These are phyloP conservation scores for Pogona vitticeps DNA, from an alignment of 2,113 vertebrate genomes.

Conservation along the genomic window DNA sequence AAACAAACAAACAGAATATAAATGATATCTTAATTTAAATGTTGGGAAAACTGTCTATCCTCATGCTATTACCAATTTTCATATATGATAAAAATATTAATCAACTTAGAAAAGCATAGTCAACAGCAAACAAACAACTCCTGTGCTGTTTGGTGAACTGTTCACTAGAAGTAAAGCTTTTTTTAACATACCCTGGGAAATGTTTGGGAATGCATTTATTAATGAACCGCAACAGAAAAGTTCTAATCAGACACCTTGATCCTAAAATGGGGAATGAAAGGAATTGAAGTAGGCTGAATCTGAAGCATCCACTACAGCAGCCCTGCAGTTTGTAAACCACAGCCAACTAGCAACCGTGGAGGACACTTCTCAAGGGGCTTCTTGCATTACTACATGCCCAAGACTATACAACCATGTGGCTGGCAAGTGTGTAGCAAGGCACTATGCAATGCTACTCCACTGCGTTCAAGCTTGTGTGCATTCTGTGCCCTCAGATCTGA, in stretches of 20 bases:
- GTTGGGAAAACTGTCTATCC: neutral
- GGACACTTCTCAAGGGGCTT: neutral
- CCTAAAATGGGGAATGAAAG: neutral
- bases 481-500: no score
- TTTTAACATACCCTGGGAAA: conserved; percentile 13
- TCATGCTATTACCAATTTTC: neutral
- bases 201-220: neutral
- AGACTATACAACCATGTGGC: neutral
- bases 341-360: neutral
- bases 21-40: neutral
- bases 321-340: neutral
- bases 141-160: conserved; percentile 6
- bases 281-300: neutral
- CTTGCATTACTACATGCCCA: neutral
- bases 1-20: neutral
- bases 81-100: neutral
- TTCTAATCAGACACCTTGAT: conserved; percentile 40
- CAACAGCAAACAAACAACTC: neutral
- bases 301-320: conserved; percentile 14
- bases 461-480: no score
- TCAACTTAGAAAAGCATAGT: neutral
- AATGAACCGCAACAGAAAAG: neutral
- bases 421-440: neutral
- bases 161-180: conserved; percentile 19
- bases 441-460: no score